These are phyloP conservation scores for Bellardia bayeri DNA, from an alignment of 2,888 invertebrate genomes.

Conservation along the genomic window DNA sequence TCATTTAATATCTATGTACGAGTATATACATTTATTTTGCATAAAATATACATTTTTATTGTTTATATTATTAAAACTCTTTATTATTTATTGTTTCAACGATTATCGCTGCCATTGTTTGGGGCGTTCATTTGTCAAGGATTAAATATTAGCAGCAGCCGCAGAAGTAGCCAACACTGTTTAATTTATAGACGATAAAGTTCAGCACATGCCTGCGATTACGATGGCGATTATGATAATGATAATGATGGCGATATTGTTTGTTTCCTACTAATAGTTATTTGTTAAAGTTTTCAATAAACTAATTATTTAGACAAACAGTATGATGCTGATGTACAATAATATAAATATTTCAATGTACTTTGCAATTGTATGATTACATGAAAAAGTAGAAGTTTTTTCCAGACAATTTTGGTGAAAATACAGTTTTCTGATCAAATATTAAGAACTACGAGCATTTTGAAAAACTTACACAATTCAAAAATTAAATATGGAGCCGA, in stretches of 20 bases:
- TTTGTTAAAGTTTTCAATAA: conserved; percentile 33
- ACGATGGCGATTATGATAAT: neutral
- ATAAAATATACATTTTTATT: conserved; percentile 35
- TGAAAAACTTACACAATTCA: too few relatives aligned
- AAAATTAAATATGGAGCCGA: too few relatives aligned
- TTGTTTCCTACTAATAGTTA: conserved; percentile 15
- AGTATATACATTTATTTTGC: neutral
- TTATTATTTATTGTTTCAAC: conserved; percentile 18
- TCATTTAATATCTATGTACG: conserved; percentile 12
- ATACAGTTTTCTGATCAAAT: neutral
- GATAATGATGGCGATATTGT: conserved; percentile 20
- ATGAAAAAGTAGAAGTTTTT: neutral
- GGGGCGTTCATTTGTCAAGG: conserved; percentile 33
- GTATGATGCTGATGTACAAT: neutral
- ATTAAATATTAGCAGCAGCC: neutral
- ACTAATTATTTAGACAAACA: conserved; percentile 27
- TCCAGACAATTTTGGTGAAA: neutral
- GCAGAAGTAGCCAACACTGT: neutral
- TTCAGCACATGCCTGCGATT: neutral
- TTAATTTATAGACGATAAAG: conserved; percentile 20
- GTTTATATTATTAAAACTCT: conserved; percentile 4
- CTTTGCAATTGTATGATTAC: neutral
- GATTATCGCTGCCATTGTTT: conserved; percentile 6
- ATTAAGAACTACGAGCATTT: too few relatives aligned
- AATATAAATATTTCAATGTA: neutral